Evolutionary conservation across 1,140 invertebrate genomes (phyloP), one percentile per base, ranked within the genome.

Genomic region (Heliconius nattereri): DNA sequence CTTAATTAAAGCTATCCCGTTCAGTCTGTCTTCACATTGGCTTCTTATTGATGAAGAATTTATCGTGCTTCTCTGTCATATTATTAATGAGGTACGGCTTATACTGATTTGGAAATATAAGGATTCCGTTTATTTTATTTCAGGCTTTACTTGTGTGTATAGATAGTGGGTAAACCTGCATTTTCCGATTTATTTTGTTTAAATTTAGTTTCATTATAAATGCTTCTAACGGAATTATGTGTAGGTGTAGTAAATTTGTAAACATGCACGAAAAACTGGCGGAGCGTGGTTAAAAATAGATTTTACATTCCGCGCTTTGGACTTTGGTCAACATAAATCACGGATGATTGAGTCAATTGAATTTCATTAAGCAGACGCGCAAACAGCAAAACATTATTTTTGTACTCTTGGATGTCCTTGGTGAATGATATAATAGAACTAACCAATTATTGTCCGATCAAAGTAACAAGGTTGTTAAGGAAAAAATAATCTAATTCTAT

Each of bases 251-350:
- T n/a, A 45, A 2, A 19, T 70, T 49, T 49, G 23, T 32, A 74
- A 23, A 71, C 11, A 76, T 40, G 11, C 13, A 20, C 37, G 16
- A 54, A 79, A 79, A 79, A 49, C 40, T 71, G 20, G 52, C 26
- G 73, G 32, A 19, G 20, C 66, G 29, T 40, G 72, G n/a, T 37
- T 76, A 76, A 76, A 79, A 79, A 79, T 79, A 79, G 54, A 76
- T 13, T 71, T 60, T 19, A 26, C 73, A 49, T 79, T 76, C 74
- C 71, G 57, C 35, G n/a, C 32, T 8, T 52, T 79, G 74, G 78
- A 79, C 78, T 79, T 79, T 79, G 78, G 6, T 75, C 73, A n/a
- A 57, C n/a, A 76, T 60, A 60, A 79, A 78, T 78, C 73, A 35
- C 45, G 16, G 11, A 45, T 26, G 71, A 79, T 76, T 45, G 74